Percentiles rank a stretch among this genome's conserved stretches.
These are phyloP conservation scores for Balaeniceps rex DNA, from an alignment of 2,113 vertebrate species.

Conservation along the genomic window DNA sequence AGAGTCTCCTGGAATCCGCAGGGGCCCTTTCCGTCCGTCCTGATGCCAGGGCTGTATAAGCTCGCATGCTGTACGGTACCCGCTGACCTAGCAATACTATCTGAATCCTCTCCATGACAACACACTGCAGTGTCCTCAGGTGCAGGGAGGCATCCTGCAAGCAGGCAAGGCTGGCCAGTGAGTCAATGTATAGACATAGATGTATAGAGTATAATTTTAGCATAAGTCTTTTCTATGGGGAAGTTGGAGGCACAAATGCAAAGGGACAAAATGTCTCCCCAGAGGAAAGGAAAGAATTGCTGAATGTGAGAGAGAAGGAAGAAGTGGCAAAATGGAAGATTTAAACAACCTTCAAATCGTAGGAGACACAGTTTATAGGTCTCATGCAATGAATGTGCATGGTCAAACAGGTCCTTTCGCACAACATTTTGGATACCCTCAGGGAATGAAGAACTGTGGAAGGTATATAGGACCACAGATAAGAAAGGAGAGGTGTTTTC, in stretches of 20 bases:
- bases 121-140: not conserved
- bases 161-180: not conserved
- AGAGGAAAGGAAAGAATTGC: not conserved
- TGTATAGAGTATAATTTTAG: not conserved
- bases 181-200: not conserved
- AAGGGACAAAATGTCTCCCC: not conserved
- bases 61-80: not conserved
- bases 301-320: not conserved
- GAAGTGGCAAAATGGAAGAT: not conserved
- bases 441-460: not conserved
- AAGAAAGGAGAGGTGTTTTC: not conserved
- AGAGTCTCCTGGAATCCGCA: not conserved
- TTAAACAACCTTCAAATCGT: not conserved
- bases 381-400: not conserved
- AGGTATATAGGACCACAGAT: not conserved
- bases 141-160: not conserved
- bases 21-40: not conserved
- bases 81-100: not conserved
- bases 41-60: not conserved
- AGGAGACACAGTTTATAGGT: not conserved
- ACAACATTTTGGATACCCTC: not conserved
- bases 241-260: not conserved
- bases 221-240: not conserved
- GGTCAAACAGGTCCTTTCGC: not conserved
- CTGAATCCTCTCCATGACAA: constrained; percentile 65